Percentiles rank a stretch among this genome's conserved stretches.
Evolutionary conservation across 1,140 invertebrate genomes (phyloP).

Genomic region (Macrobrachium rosenbergii): DNA sequence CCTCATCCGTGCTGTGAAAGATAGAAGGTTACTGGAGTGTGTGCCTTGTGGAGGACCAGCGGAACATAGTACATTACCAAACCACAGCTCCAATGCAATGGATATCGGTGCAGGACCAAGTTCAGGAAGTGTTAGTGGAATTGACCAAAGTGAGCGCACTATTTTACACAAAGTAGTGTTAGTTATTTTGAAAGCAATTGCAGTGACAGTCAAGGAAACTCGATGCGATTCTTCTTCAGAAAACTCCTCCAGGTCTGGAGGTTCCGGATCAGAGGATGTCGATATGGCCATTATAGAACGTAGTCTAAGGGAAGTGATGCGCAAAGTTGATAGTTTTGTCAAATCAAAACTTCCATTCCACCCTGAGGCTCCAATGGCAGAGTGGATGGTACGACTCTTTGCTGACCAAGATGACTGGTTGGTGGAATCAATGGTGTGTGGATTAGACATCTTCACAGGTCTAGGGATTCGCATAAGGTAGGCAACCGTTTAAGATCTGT

Average conservation of each 20-base stretch:
- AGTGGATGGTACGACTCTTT: conserved; percentile 89
- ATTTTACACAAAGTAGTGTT: conserved; percentile 87
- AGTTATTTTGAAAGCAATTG: conserved; percentile 87
- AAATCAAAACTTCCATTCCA: conserved; percentile 86
- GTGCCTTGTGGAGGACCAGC: conserved; percentile 74
- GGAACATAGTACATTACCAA: conserved; percentile 66
- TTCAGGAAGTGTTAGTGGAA: conserved; percentile 48
- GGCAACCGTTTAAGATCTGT: conserved; percentile 73
- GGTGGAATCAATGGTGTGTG: conserved; percentile 93
- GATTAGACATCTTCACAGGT: conserved; percentile 86
- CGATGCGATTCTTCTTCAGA: conserved; percentile 80
- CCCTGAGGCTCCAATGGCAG: conserved; percentile 87
- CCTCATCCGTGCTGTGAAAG: conserved; percentile 86
- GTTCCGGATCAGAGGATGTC: conserved; percentile 75
- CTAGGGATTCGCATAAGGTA: conserved; percentile 80
- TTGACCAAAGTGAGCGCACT: conserved; percentile 73
- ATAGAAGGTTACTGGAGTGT: conserved; percentile 82
- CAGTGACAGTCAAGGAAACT: conserved; percentile 90
- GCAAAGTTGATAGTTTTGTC: conserved; percentile 84
- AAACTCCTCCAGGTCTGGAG: conserved; percentile 73
- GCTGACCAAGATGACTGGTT: conserved; percentile 91
- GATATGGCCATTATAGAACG: conserved; percentile 90
- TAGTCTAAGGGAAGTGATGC: conserved; percentile 82
- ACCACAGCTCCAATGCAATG: conserved; percentile 30
- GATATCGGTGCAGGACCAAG: conserved; percentile 34